Percentiles rank a stretch among this genome's conserved stretches.
Conservation (phyloP, 2,113 vertebrate genomes). For the Oreochromis spilurus region DNA sequence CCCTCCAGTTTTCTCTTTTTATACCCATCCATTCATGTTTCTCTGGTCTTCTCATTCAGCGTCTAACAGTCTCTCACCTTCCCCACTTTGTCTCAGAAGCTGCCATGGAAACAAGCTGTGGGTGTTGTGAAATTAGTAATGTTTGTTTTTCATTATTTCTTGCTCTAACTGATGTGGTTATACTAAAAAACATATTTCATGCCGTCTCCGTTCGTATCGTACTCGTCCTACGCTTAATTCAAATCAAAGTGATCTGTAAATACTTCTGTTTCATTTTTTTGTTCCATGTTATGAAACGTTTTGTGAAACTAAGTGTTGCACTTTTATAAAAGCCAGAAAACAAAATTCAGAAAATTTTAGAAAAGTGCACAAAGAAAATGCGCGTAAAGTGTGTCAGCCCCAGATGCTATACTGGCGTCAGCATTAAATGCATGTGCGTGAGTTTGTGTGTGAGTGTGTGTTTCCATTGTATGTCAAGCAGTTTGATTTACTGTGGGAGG, state of each 20-base stretch:
- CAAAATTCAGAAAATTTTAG: not conserved
- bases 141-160: not conserved
- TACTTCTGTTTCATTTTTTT: not conserved
- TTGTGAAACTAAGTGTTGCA: not conserved
- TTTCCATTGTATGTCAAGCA: slow-evolving; percentile 27
- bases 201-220: not conserved
- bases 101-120: not conserved
- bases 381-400: not conserved
- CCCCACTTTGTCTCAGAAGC: not conserved
- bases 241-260: not conserved
- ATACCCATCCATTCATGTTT: slow-evolving; percentile 18
- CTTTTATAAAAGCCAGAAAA: not conserved
- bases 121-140: not conserved
- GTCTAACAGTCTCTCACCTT: not conserved
- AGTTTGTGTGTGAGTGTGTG: not conserved
- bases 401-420: not conserved
- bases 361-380: not conserved
- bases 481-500: slow-evolving; percentile 28
- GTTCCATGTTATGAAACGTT: not conserved
- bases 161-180: not conserved
- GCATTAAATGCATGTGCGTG: not conserved
- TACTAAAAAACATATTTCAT: rapidly evolving
- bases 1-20: slow-evolving; percentile 27
- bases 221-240: not conserved
- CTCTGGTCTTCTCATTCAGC: not conserved